Evolutionary conservation across 64 coral and sea anemone species (phyloP).

Genomic region (Orbicella faveolata): DNA sequence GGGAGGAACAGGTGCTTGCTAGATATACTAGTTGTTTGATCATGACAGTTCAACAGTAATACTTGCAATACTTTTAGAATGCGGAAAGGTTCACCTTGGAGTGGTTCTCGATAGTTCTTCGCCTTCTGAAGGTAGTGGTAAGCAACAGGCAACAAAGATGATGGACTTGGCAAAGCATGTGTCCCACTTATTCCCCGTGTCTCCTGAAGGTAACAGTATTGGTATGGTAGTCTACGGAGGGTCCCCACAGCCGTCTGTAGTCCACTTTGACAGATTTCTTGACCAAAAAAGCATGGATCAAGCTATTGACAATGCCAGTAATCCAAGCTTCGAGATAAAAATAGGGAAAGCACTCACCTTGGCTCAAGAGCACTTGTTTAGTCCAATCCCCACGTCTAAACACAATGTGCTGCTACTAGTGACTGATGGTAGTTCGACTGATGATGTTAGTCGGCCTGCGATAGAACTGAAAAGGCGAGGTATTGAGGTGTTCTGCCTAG

Average conservation of each 20-base stretch:
- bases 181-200: slow-evolving; percentile 54
- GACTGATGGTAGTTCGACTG: slow-evolving; percentile 51
- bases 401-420: slow-evolving; percentile 56
- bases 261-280: slow-evolving; percentile 58
- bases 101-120: slow-evolving; percentile 58
- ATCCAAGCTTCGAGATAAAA: slow-evolving; percentile 48
- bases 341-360: slow-evolving; percentile 50
- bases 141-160: slow-evolving; percentile 32
- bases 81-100: slow-evolving; percentile 49
- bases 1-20: no score
- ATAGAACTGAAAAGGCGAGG: slow-evolving; percentile 47
- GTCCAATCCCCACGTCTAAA: slow-evolving; percentile 29
- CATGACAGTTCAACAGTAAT: no score
- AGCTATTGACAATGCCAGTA: slow-evolving; percentile 71
- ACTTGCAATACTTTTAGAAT: slow-evolving; percentile 4
- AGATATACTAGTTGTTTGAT: no score
- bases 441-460: slow-evolving; percentile 54
- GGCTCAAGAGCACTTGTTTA: slow-evolving; percentile 56
- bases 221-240: slow-evolving; percentile 72
- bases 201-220: slow-evolving; percentile 51
- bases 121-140: slow-evolving; percentile 3
- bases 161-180: slow-evolving; percentile 43
- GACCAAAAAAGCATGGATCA: slow-evolving; percentile 59
- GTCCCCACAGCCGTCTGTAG: slow-evolving; percentile 56
- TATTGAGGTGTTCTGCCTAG: slow-evolving; percentile 58